phyloP scores from a whole-genome alignment of 2,113 vertebrate species.

The Ceratotherium simum region DNA sequence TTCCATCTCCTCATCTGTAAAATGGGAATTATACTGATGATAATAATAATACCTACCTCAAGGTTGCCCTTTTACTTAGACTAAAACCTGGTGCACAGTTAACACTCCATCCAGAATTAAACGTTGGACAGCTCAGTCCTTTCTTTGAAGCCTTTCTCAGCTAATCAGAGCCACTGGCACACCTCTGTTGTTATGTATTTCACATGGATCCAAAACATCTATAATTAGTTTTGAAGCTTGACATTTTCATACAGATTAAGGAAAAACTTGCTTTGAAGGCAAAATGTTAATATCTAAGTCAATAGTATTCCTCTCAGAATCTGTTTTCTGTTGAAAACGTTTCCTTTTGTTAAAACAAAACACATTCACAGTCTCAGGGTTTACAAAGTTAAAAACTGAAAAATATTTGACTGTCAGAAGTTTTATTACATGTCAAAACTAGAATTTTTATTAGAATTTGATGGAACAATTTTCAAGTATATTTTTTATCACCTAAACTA shows the following conservation, averaged over 20 bases:
- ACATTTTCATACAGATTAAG: slow-evolving; percentile 11
- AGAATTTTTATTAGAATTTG: slow-evolving; percentile 1
- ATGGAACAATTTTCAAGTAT: not conserved
- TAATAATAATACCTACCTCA: not conserved
- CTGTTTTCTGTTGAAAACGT: slow-evolving; percentile 36
- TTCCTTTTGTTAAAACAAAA: slow-evolving; percentile 15
- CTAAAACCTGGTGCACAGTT: not conserved
- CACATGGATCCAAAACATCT: not conserved
- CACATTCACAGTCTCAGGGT: not conserved
- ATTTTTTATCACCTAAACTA: slow-evolving; percentile 16
- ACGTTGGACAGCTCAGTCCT: not conserved
- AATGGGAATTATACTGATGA: not conserved
- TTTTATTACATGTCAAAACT: slow-evolving; percentile 21
- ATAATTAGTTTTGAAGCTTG: slow-evolving; percentile 35
- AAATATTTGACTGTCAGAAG: not conserved
- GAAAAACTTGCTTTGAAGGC: slow-evolving; percentile 32
- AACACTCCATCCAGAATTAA: not conserved
- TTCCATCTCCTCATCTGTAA: not conserved
- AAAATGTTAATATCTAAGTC: slow-evolving; percentile 8
- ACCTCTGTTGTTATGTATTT: not conserved
- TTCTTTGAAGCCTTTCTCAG: not conserved
- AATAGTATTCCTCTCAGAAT: not conserved
- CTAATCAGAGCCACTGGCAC: not conserved
- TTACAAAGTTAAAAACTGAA: slow-evolving; percentile 10
- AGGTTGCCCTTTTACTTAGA: not conserved